phyloP scores from a whole-genome alignment of 35 echinoderm and acorn worm genomes.

The Ophioderma brevispina region DNA sequence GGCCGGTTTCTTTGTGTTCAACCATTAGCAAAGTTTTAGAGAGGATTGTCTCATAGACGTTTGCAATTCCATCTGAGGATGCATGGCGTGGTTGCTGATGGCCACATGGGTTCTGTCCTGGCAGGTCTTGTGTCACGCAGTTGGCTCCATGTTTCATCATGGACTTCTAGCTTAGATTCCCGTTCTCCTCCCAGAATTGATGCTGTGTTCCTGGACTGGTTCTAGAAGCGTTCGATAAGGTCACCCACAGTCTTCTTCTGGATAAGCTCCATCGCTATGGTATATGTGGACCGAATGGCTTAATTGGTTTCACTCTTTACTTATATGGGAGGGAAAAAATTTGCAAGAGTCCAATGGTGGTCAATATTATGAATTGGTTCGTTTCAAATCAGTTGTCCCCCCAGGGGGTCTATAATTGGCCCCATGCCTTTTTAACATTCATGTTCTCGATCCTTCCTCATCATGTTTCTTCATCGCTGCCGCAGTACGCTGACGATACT shows the following conservation, averaged over 20 bases:
- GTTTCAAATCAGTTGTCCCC: neutral
- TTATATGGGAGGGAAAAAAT: neutral
- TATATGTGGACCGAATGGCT: constrained; percentile 2
- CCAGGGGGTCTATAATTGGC: neutral
- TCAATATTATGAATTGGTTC: neutral
- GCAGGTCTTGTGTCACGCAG: neutral
- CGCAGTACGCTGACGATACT: too few relatives aligned
- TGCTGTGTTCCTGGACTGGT: constrained; percentile 19
- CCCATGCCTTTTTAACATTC: neutral
- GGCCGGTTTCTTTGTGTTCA: neutral
- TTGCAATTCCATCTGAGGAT: neutral
- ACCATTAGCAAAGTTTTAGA: neutral
- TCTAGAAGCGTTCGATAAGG: neutral
- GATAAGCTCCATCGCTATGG: constrained; percentile 4
- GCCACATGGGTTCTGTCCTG: too few relatives aligned
- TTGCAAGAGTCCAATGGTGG: neutral
- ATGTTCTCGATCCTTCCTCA: neutral
- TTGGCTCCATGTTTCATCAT: neutral
- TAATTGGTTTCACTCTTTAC: constrained; percentile 3
- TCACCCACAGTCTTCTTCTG: constrained; percentile 6
- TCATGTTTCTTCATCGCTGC: neutral
- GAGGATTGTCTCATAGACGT: neutral
- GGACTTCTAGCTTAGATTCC: neutral
- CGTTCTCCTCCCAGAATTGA: too few relatives aligned
- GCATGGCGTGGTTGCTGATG: neutral